These are phyloP conservation scores for Hetaerina americana DNA, from an alignment of 1,140 invertebrate genomes.

Conservation along the genomic window DNA sequence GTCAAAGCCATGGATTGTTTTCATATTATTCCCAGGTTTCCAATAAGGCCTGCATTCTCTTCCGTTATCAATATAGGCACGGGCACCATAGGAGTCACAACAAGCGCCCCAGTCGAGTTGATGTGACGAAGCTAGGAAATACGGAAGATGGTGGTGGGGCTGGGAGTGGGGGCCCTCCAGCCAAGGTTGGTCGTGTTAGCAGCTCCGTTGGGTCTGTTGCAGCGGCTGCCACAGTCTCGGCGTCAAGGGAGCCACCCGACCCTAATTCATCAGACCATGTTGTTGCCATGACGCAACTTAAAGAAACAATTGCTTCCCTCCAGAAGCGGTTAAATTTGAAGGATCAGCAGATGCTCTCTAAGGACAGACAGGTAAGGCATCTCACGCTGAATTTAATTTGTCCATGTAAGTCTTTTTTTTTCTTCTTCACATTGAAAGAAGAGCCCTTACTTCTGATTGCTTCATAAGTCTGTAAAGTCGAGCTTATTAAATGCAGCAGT, in stretches of 20 bases:
- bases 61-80: conserved; percentile 1
- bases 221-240: conserved; percentile 22
- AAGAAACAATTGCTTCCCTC: conserved; percentile 84
- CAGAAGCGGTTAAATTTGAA: conserved; percentile 78
- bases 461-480: too few species aligned
- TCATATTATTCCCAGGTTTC: too few species aligned
- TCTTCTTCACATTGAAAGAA: too few species aligned
- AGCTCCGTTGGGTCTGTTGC: conserved; percentile 11
- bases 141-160: conserved; percentile 29
- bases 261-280: conserved; percentile 86
- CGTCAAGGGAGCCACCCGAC: conserved; percentile 38
- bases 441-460: too few species aligned
- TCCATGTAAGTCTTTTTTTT: too few species aligned
- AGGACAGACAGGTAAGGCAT: conserved; percentile 80
- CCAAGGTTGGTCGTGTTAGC: conserved; percentile 32
- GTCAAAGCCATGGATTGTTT: too few species aligned
- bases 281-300: conserved; percentile 84
- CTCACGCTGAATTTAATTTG: too few species aligned
- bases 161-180: conserved; percentile 28
- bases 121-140: conserved; percentile 48
- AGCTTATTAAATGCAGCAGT: too few species aligned
- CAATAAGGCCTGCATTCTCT: too few species aligned
- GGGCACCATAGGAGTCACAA: conserved; percentile 36
- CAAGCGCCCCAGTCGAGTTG: conserved; percentile 57
- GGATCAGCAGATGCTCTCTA: conserved; percentile 71